Base-by-base conservation (phyloP, 2,797 vertebrate species). In the Mycteria americana region DNA sequence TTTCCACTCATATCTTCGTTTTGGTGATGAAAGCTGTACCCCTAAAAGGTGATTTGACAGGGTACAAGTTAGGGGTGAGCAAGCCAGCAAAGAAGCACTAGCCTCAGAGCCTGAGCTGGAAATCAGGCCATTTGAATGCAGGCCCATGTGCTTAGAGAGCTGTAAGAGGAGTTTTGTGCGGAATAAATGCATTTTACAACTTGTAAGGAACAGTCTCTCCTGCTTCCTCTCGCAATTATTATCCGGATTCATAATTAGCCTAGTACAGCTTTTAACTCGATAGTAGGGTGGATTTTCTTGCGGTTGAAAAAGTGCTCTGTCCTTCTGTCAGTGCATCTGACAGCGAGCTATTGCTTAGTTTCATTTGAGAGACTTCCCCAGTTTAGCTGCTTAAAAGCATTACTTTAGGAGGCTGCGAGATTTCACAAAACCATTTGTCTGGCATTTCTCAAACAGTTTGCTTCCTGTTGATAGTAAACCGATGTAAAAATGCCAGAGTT, bases 391-490 rank as follows among this genome's bases (percentile, higher is more conserved):
- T 91, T 96, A 78, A 92, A 95, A 96, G 90, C 94, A 68, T 95
- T 95, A 77, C 81, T 91, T 93, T 23, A 73, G 65, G 85, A 93
- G 94, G 63, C 96, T 94, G 88, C 31, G 53, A 74, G 87, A 77
- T 95, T 89, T 91, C 87, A 88, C n/a, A 30, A 75, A 92, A 76
- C 94, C 48, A 53, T 96, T 97, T 92, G 76, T 93, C 92, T 96
- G 95, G 86, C 68, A 67, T 95, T 96, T 94, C 96, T 95, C 95
- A 94, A 97, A 88, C 94, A 91, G 73, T 92, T 96, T 95, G 74
- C 77, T 97, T 97, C 92, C 93, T 95, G 56, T 92, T 95, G 91
- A 92, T 81, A 89, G 85, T 78, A 93, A 96, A 94, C 76, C 0
- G 1, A 94, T 78, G 85, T 93, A 93, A 97, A 96, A 94, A 84